These are phyloP conservation scores for Boloria euphrosyne DNA, from an alignment of 2,888 invertebrate genomes.

Conservation along the genomic window DNA sequence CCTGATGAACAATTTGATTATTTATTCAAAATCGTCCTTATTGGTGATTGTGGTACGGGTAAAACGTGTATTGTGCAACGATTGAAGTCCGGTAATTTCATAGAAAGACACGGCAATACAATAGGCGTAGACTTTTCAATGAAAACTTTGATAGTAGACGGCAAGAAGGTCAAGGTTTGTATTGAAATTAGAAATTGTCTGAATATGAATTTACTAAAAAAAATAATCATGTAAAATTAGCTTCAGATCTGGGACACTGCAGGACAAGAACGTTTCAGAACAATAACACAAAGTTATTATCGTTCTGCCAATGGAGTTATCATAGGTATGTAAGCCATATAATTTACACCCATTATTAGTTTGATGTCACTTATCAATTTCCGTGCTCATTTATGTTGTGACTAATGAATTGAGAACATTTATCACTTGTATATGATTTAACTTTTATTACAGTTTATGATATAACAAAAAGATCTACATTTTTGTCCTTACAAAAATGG, in stretches of 20 bases:
- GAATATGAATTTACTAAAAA: conserved; percentile 11
- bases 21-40: conserved; percentile 96
- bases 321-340: conserved; percentile 82
- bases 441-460: conserved; percentile 89
- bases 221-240: conserved; percentile 64
- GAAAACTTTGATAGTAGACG: conserved; percentile 97
- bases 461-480: conserved; percentile 95
- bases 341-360: conserved; percentile 25
- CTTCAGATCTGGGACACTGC: conserved; percentile 99
- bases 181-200: conserved; percentile 25
- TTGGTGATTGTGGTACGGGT: conserved; percentile 95
- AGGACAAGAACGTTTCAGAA: conserved; percentile 97
- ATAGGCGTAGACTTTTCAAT: conserved; percentile 99
- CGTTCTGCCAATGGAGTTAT: conserved; percentile 98
- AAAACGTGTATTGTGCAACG: conserved; percentile 98
- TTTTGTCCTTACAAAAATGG: conserved; percentile 96
- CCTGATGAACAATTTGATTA: conserved; percentile 95
- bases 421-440: neutral
- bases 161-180: conserved; percentile 95
- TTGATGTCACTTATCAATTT: conserved; percentile 12
- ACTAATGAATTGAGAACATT: too few relatives aligned
- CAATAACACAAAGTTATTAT: conserved; percentile 98
- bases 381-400: neutral
- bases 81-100: conserved; percentile 96
- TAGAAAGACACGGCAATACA: conserved; percentile 97